A percentile compares a stretch with the other conserved stretches of the same genome.
Evolutionary conservation across 1,140 invertebrate species (phyloP).

Genomic region (Pectinophora gossypiella): DNA sequence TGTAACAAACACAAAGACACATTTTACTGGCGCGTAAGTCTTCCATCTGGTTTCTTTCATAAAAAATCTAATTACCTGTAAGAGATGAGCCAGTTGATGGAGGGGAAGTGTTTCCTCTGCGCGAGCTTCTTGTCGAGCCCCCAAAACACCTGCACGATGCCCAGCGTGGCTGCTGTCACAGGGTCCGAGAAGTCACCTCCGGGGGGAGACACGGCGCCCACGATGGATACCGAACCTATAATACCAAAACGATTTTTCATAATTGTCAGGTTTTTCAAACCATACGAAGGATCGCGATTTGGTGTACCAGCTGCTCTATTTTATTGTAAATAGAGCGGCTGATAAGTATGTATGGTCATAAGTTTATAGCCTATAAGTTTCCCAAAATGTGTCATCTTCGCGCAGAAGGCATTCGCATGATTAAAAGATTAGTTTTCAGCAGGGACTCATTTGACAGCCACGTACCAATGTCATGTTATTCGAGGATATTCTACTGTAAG

Average conservation of each 20-base stretch:
- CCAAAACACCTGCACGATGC: slow-evolving; percentile 99
- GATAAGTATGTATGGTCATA: not conserved
- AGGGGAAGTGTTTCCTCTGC: slow-evolving; percentile 99
- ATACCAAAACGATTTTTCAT: not conserved
- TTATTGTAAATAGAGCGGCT: not conserved
- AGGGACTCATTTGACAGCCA: too few species aligned
- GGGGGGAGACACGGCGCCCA: slow-evolving; percentile 99
- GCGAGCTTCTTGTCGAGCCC: slow-evolving; percentile 99
- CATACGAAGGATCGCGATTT: not conserved
- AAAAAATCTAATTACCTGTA: slow-evolving; percentile 83
- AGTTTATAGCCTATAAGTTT: not conserved
- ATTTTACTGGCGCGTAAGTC: too few species aligned
- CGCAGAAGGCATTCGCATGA: not conserved
- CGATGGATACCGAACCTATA: slow-evolving; percentile 95
- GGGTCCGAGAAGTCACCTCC: slow-evolving; percentile 99
- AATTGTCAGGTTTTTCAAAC: too few species aligned
- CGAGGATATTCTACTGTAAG: too few species aligned
- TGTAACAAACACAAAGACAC: slow-evolving; percentile 65
- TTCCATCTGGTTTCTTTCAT: too few species aligned
- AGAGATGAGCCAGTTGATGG: slow-evolving; percentile 99
- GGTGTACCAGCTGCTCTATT: not conserved
- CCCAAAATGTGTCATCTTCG: not conserved
- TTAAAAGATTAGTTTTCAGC: too few species aligned
- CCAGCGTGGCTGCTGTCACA: slow-evolving; percentile 98
- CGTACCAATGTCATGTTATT: too few species aligned